Conservation (phyloP, 2,113 vertebrate species). For the Gambusia holbrooki region DNA sequence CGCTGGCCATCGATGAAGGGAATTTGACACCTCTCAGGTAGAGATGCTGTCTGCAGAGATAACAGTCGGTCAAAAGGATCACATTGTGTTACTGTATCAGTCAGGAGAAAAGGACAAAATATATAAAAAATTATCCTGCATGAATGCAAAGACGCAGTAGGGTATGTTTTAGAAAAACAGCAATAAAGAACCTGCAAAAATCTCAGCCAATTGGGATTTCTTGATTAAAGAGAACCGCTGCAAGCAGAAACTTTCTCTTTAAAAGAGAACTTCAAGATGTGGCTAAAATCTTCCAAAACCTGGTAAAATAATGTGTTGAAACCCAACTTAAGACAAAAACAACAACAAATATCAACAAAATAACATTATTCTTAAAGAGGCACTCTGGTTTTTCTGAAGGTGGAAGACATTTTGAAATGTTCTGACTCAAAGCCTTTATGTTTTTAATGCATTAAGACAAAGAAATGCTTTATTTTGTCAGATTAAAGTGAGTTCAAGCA, state of each 20-base stretch:
- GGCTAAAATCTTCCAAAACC: not conserved
- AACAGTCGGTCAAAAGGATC: not conserved
- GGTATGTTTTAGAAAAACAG: not conserved
- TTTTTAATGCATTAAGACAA: not conserved
- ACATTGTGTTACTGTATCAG: not conserved
- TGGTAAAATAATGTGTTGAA: not conserved
- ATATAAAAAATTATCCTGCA: not conserved
- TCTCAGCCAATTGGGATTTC: not conserved
- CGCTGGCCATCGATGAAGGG: not conserved
- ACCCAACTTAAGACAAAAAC: too few species aligned
- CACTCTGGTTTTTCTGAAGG: too few species aligned
- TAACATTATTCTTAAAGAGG: too few species aligned
- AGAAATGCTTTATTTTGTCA: not conserved
- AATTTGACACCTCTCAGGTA: not conserved
- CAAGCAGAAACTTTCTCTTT: not conserved
- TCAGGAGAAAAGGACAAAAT: not conserved
- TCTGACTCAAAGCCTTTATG: too few species aligned
- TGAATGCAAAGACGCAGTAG: not conserved
- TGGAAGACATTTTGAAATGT: not conserved
- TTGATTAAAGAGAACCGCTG: too few species aligned
- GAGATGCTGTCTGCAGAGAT: not conserved
- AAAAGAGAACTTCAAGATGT: not conserved
- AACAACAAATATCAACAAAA: too few species aligned
- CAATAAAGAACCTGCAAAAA: not conserved
- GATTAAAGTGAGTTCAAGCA: not conserved